phyloP scores from a whole-genome alignment of 2,888 invertebrate species.

The Polydrusus cervinus region DNA sequence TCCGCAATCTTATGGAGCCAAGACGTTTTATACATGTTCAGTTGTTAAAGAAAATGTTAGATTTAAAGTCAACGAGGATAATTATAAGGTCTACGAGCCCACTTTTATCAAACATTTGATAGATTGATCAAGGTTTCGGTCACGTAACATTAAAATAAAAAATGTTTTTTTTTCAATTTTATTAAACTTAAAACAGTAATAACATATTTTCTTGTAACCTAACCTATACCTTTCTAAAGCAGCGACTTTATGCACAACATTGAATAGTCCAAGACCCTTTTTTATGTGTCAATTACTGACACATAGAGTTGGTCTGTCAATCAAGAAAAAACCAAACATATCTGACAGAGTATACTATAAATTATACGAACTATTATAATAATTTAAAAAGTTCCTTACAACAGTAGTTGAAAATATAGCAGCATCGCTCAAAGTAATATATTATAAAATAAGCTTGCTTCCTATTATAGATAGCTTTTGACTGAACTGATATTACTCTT shows the following conservation, averaged over 20 bases:
- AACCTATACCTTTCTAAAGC: neutral
- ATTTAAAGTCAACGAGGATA: conserved; percentile 60
- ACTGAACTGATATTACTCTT: no score
- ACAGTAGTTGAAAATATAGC: neutral
- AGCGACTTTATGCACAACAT: neutral
- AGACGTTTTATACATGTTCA: conserved; percentile 60
- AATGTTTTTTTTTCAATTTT: conserved; percentile 3
- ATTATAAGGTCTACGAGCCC: conserved; percentile 57
- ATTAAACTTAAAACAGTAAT: conserved; percentile 29
- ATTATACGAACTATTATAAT: neutral
- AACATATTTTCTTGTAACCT: conserved; percentile 6
- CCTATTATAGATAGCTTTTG: no score
- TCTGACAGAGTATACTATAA: conserved; percentile 10
- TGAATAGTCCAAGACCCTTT: neutral
- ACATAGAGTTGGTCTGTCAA: neutral
- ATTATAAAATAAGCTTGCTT: no score
- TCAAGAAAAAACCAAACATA: conserved; percentile 11
- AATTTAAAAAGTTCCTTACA: neutral
- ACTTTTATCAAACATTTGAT: conserved; percentile 60
- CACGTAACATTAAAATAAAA: neutral
- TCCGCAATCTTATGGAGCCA: conserved; percentile 60
- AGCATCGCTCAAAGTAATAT: no score
- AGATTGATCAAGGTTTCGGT: conserved; percentile 20
- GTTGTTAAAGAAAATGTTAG: conserved; percentile 60
- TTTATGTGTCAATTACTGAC: no score